These are phyloP conservation scores for Nasalis larvatus DNA, from an alignment of 2,113 vertebrate genomes.

Conservation along the genomic window DNA sequence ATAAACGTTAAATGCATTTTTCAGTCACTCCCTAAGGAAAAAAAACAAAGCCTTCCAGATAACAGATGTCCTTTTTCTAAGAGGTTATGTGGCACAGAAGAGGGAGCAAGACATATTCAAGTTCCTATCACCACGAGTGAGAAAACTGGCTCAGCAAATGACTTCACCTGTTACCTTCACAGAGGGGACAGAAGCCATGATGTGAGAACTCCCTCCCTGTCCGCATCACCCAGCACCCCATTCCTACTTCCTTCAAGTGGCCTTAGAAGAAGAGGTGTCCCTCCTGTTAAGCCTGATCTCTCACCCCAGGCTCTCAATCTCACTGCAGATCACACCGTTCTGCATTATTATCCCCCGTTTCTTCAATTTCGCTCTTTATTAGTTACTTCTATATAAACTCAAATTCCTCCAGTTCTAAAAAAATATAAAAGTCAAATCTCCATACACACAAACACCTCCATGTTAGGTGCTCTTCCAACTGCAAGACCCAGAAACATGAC, in stretches of 20 bases:
- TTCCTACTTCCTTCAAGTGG: not conserved
- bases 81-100: not conserved
- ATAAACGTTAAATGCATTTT: not conserved
- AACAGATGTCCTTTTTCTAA: not conserved
- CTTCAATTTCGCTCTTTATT: not conserved
- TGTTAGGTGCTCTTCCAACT: not conserved
- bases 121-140: not conserved
- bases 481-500: not conserved
- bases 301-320: not conserved
- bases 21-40: not conserved
- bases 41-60: not conserved
- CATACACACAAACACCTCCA: not conserved
- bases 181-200: not conserved
- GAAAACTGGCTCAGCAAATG: not conserved
- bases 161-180: not conserved
- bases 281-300: not conserved
- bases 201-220: not conserved
- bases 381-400: not conserved
- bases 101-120: not conserved
- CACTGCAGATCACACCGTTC: not conserved
- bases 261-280: not conserved
- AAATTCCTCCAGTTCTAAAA: slow-evolving; percentile 6
- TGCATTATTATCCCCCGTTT: not conserved
- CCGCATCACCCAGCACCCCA: not conserved
- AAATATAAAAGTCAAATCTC: not conserved